Evolutionary conservation across 2,113 vertebrate genomes (phyloP).

Genomic region (Herpetotheres cachinnans): DNA sequence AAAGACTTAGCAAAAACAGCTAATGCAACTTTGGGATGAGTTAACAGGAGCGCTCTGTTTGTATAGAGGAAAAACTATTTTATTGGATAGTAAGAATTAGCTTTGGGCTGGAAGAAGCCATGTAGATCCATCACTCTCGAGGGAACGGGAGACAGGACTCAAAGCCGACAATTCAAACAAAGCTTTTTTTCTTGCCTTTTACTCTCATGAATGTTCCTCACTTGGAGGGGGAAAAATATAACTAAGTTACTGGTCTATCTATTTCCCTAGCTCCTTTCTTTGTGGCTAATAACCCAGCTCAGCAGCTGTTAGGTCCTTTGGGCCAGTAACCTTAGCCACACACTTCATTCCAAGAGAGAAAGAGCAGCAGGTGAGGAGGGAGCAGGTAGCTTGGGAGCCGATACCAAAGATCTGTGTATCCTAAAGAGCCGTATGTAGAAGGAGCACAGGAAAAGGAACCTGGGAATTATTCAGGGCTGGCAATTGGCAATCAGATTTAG

Average conservation of each 20-base stretch:
- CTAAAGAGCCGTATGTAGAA: background rate
- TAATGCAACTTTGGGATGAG: background rate
- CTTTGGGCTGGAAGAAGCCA: background rate
- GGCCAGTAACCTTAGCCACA: background rate
- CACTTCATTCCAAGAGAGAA: background rate
- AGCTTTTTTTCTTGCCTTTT: background rate
- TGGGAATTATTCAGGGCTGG: background rate
- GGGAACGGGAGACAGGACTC: background rate
- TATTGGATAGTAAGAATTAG: background rate
- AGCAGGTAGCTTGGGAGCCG: background rate
- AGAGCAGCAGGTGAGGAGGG: conserved; percentile 8
- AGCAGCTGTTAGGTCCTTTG: background rate
- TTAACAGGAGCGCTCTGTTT: background rate
- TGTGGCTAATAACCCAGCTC: background rate
- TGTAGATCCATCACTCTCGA: background rate
- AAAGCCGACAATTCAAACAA: background rate
- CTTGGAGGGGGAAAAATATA: background rate
- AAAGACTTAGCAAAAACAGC: background rate
- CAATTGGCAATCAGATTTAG: background rate
- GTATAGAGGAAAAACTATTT: background rate
- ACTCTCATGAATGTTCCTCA: background rate
- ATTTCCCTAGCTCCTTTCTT: background rate
- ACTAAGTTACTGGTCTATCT: background rate
- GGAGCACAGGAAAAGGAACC: background rate
- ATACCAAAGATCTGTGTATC: background rate